Base-by-base conservation (phyloP, 1,140 invertebrate species). In the Sycophila sp. region DNA sequence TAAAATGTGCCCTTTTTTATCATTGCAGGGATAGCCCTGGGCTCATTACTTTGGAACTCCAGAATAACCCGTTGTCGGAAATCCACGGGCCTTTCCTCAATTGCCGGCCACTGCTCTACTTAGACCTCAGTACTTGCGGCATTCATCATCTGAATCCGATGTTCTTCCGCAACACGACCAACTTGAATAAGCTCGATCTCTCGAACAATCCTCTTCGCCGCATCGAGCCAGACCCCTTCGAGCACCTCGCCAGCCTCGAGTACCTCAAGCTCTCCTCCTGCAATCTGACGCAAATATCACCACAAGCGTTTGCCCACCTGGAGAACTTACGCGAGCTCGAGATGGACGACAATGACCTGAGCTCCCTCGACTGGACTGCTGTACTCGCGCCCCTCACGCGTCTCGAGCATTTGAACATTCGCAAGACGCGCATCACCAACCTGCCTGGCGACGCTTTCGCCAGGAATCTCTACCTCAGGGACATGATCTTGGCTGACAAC, bases 121-220 rank as follows among this genome's bases (percentile, higher is more conserved):
- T 93, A 30, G 91, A 93, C 77, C 85, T 92, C 62, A 92, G 89
- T 78, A 87, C 86, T 36, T 92, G 91, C 77, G 88, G 88, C 22
- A 82, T 93, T 36, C 83, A 84, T 4, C 80, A 78, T 26, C 86
- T 92, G 58, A 90, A 89, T 72, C 76, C 86, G 10, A 83, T 88
- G 49, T 93, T 93, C 79, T 92, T 93, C 80, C 85, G 88, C 66
- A 91, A 92, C 72, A 87, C 90, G 22, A 90, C 89, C 0, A 87
- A 90, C 22, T 79, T 93, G 34, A 90, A 88, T 32, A 91, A 88
- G 22, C 83, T 92, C 2, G 91, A 92, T 77, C 80, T 93, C 7
- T 92, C 91, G n/a, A 83, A 89, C 51, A 93, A 93, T 82, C 90
- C 91, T 5, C 81, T 93, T 0, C 80, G 82, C 45, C 82, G 77